phyloP scores from a whole-genome alignment of 1,140 invertebrate species.

The Notospermus geniculatus region DNA sequence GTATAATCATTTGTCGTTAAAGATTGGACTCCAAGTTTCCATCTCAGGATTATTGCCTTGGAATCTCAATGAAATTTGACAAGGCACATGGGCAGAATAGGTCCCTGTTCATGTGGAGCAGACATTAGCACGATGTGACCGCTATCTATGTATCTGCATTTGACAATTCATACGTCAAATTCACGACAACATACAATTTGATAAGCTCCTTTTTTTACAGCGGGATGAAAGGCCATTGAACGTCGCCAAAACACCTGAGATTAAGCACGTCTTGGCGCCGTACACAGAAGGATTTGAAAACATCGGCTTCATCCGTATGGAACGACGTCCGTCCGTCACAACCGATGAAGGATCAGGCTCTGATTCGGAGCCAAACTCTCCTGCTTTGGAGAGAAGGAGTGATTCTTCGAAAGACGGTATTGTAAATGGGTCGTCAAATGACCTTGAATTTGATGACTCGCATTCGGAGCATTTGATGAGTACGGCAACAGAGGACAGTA shows the following conservation, averaged over 20 bases:
- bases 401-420: neutral
- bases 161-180: neutral
- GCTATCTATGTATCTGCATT: neutral
- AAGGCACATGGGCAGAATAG: neutral
- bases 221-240: slow-evolving; percentile 2
- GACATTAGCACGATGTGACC: neutral
- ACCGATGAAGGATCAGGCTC: neutral
- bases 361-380: neutral
- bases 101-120: neutral
- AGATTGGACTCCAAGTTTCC: neutral
- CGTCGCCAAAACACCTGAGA: neutral
- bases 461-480: neutral
- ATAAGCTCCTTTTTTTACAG: neutral
- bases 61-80: neutral
- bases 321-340: slow-evolving; percentile 6
- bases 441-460: neutral
- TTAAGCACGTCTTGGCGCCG: neutral
- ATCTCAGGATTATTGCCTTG: neutral
- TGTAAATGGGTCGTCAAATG: no score
- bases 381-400: no score
- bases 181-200: neutral
- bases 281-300: slow-evolving; percentile 4
- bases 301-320: neutral
- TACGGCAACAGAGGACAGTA: neutral
- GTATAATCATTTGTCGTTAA: neutral